These are phyloP conservation scores for Scomber scombrus DNA, from an alignment of 2,113 vertebrate species.

Conservation along the genomic window DNA sequence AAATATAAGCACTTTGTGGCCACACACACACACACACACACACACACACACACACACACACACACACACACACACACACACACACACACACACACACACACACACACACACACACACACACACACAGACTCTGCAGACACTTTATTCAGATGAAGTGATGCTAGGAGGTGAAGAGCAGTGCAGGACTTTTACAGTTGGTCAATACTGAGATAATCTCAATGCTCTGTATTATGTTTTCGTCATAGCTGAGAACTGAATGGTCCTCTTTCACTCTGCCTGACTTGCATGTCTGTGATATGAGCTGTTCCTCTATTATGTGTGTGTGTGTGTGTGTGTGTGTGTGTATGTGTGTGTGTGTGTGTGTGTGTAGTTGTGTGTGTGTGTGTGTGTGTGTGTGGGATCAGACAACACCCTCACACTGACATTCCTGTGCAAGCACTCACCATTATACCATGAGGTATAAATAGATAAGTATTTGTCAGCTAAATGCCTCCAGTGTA, in stretches of 20 bases:
- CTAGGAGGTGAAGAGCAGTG: conserved; percentile 7
- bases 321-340: conserved; percentile 32
- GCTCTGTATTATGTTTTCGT: conserved; percentile 55
- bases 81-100: too few species aligned
- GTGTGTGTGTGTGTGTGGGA: conserved; percentile 37
- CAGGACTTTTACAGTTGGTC: conserved; percentile 40
- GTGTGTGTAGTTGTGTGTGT: conserved; percentile 38
- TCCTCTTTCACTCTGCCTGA: conserved; percentile 54
- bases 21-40: conserved; percentile 17
- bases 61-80: conserved; percentile 39
- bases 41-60: conserved; percentile 41
- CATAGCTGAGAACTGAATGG: conserved; percentile 51
- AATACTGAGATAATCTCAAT: conserved; percentile 58
- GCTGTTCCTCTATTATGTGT: conserved; percentile 26
- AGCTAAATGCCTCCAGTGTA: conserved; percentile 46
- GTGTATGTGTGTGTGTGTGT: conserved; percentile 35
- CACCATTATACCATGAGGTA: conserved; percentile 10
- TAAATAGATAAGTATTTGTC: conserved; percentile 58
- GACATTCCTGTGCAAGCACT: conserved; percentile 17
- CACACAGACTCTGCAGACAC: conserved; percentile 27
- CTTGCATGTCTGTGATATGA: conserved; percentile 48
- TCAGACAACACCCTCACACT: conserved; percentile 54
- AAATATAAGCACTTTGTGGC: conserved; percentile 44
- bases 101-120: background rate
- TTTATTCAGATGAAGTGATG: conserved; percentile 28